Base-by-base conservation (phyloP, 2,113 vertebrate genomes). In the Anhinga anhinga region DNA sequence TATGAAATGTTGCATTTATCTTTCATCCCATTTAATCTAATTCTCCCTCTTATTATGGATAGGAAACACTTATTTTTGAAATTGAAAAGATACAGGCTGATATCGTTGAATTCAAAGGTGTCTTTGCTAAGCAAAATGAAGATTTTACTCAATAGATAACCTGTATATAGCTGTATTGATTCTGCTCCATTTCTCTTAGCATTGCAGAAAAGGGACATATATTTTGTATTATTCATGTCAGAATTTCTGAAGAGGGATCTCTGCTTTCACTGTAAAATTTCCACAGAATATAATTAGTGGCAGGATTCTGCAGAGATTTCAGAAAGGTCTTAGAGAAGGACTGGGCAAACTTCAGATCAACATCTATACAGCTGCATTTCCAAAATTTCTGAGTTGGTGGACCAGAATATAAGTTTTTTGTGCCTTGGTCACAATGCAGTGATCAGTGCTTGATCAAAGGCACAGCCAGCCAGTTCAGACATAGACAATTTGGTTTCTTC, bases 11-110 rank as follows among this genome's bases (percentile, higher is more conserved):
- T 91, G 72, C 72, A 71, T 86, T 94, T 94, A 47, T 74, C 27
- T 66, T 88, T 94, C n/a, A 90, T 93, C 85, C 69, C 58, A 71
- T 83, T 92, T 93, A 94, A 95, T 92, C 94, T 90, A 32, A 49
- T 82, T 79, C 40, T 55, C 44, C 15, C 25, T 70, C 17, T 92
- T 84, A 59, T 36, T 87, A 50, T 21, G 40, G 34, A 49, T 42
- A 93, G 30, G 52, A 94, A 92, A 84, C 10, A 71, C 15, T 89
- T 63, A 13, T 55, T 95, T 97, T 73, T 65, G 10, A 71, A 89
- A 90, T 59, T 74, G 61, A 63, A 69, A 72, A 87, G 44, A 76
- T 78, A 72, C 7, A 59, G 44, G 18, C 14, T 62, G 50, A 25
- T 84, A 50, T 59, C 42, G 84, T 92, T 26, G 20, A 79, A 88